Conservation (phyloP, 2,888 invertebrate species). For the Mesorhabditis belari region DNA sequence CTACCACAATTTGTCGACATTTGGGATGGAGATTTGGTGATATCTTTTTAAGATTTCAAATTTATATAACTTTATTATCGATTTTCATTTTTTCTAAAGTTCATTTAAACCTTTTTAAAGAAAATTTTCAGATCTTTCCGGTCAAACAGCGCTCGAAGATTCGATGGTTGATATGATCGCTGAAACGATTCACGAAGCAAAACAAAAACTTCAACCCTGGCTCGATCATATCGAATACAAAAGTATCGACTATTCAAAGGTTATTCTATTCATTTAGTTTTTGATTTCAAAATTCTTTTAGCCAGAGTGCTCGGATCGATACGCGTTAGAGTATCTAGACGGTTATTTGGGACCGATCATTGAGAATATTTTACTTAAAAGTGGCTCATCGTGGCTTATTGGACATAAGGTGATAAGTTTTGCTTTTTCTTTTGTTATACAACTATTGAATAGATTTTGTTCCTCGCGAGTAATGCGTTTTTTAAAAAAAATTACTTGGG, state of each 20-base stretch:
- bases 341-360: background rate
- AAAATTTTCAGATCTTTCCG: slow-evolving; percentile 24
- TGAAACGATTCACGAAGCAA: slow-evolving; percentile 24
- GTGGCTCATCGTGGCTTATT: slow-evolving; percentile 19
- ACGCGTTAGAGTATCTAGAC: background rate
- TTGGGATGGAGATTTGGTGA: slow-evolving; percentile 38
- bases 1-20: slow-evolving; percentile 34
- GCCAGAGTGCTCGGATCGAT: slow-evolving; percentile 14
- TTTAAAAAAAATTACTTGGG: no score
- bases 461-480: no score
- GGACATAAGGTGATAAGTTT: slow-evolving; percentile 24
- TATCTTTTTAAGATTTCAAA: background rate
- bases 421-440: no score
- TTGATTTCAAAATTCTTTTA: slow-evolving; percentile 5
- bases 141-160: slow-evolving; percentile 28
- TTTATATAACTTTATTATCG: no score
- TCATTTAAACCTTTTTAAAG: background rate
- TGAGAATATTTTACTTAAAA: slow-evolving; percentile 1
- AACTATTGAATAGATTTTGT: no score
- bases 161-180: slow-evolving; percentile 31
- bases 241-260: slow-evolving; percentile 26
- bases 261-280: slow-evolving; percentile 4
- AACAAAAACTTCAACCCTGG: slow-evolving; percentile 27
- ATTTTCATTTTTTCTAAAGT: no score
- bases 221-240: slow-evolving; percentile 30